Percentiles rank a stretch among this genome's conserved stretches.
phyloP scores from a whole-genome alignment of 2,113 vertebrate genomes.

The Neolamprologus hecqui region DNA sequence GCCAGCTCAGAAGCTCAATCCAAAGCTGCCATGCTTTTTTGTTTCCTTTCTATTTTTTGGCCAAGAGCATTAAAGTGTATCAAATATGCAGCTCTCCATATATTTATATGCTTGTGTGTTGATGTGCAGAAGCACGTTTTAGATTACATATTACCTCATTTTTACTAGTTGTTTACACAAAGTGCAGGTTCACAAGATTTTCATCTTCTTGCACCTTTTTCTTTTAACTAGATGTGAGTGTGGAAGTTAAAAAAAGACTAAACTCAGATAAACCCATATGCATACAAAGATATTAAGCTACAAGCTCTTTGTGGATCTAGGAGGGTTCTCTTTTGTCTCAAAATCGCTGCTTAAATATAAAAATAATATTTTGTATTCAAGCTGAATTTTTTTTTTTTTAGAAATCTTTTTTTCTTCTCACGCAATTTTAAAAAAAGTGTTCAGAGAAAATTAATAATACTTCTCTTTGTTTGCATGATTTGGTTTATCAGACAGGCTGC shows the following conservation, averaged over 20 bases:
- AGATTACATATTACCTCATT: not conserved
- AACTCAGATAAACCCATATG: not conserved
- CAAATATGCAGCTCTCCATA: not conserved
- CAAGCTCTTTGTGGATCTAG: not conserved
- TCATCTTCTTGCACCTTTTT: not conserved
- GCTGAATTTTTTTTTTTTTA: not conserved
- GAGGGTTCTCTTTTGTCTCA: rapidly evolving
- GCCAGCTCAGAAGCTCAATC: not conserved
- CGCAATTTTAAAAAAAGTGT: rapidly evolving
- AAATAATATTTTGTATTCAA: not conserved
- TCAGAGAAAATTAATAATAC: not conserved
- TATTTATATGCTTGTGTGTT: not conserved
- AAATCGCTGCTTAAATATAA: not conserved
- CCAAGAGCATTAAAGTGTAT: not conserved
- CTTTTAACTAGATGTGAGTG: rapidly evolving
- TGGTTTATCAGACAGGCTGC: not conserved
- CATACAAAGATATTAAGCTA: not conserved
- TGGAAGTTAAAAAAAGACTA: not conserved
- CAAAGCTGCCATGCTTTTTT: not conserved
- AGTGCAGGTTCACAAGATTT: not conserved
- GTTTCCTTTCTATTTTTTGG: not conserved
- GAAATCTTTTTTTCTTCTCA: not conserved
- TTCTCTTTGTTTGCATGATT: not conserved
- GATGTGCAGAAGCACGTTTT: not conserved
- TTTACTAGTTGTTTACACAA: not conserved